Evolutionary conservation across 1,140 invertebrate genomes (phyloP).

Genomic region (Halesus radiatus): DNA sequence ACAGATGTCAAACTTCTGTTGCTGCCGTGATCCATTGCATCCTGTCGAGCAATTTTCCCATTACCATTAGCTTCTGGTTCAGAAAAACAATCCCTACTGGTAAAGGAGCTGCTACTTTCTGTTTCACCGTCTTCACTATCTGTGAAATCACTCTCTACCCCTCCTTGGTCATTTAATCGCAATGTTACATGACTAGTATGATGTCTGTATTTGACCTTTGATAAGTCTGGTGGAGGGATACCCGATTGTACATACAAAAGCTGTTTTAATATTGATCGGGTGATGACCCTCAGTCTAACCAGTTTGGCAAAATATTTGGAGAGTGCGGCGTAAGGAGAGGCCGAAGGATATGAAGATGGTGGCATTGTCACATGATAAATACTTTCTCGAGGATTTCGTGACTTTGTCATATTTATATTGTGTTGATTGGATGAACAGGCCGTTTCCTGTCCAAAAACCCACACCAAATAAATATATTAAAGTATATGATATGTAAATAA

Average conservation of each 20-base stretch:
- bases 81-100: slow-evolving; percentile 34
- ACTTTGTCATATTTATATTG: slow-evolving; percentile 57
- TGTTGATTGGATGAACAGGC: slow-evolving; percentile 39
- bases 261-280: slow-evolving; percentile 78
- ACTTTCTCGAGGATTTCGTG: slow-evolving; percentile 61
- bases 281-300: slow-evolving; percentile 79
- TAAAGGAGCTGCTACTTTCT: slow-evolving; percentile 60
- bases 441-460: slow-evolving; percentile 44
- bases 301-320: slow-evolving; percentile 82
- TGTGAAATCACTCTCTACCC: slow-evolving; percentile 68
- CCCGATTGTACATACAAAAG: slow-evolving; percentile 75
- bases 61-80: slow-evolving; percentile 52
- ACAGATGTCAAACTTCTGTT: slow-evolving; percentile 64
- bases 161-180: slow-evolving; percentile 68
- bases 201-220: slow-evolving; percentile 68
- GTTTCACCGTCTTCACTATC: slow-evolving; percentile 60
- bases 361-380: slow-evolving; percentile 73
- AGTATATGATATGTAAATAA: slow-evolving; percentile 26
- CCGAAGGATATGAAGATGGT: slow-evolving; percentile 75
- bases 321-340: slow-evolving; percentile 78
- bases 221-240: slow-evolving; percentile 71
- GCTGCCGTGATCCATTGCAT: slow-evolving; percentile 70
- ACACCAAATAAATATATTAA: slow-evolving; percentile 37
- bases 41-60: slow-evolving; percentile 70
- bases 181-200: slow-evolving; percentile 73